phyloP scores from a whole-genome alignment of 2,888 invertebrate genomes.

The Cephus pulcher region DNA sequence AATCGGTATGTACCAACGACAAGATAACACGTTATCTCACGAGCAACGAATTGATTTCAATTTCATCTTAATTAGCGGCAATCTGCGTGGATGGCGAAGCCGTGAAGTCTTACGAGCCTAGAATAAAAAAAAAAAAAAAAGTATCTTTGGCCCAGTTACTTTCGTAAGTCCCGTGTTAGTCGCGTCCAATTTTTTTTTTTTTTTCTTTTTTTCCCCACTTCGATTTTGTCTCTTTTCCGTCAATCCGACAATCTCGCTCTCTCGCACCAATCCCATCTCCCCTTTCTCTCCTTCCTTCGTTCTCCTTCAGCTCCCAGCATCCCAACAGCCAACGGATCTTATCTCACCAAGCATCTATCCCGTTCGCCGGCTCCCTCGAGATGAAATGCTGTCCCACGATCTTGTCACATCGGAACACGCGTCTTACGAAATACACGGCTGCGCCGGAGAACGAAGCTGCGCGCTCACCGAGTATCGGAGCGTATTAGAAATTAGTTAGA shows the following conservation, averaged over 20 bases:
- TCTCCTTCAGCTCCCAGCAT: not conserved
- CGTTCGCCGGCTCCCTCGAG: slow-evolving; percentile 17
- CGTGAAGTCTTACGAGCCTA: not conserved
- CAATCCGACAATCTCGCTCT: not conserved
- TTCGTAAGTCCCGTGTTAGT: not conserved
- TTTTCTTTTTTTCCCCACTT: not conserved
- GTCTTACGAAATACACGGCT: slow-evolving; percentile 20
- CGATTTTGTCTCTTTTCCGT: not conserved
- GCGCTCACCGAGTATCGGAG: not conserved
- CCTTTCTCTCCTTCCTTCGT: too few species aligned
- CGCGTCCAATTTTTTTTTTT: not conserved
- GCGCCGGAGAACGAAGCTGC: not conserved
- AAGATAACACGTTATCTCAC: slow-evolving; percentile 5
- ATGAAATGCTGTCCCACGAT: slow-evolving; percentile 27
- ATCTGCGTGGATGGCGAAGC: not conserved
- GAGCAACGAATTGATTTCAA: slow-evolving; percentile 11
- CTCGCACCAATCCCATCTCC: not conserved
- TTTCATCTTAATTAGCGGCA: slow-evolving; percentile 14
- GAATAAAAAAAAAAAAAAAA: slow-evolving; percentile 1
- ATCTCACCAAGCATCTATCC: slow-evolving; percentile 27
- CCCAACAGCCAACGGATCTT: slow-evolving; percentile 6
- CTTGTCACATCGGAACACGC: slow-evolving; percentile 28
- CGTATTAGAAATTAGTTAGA: slow-evolving; percentile 6
- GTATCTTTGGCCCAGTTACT: slow-evolving; percentile 13
- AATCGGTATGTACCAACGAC: not conserved